Evolutionary conservation across 2,113 vertebrate genomes (phyloP).

Genomic region (Sterrhoptilus dennistouni): DNA sequence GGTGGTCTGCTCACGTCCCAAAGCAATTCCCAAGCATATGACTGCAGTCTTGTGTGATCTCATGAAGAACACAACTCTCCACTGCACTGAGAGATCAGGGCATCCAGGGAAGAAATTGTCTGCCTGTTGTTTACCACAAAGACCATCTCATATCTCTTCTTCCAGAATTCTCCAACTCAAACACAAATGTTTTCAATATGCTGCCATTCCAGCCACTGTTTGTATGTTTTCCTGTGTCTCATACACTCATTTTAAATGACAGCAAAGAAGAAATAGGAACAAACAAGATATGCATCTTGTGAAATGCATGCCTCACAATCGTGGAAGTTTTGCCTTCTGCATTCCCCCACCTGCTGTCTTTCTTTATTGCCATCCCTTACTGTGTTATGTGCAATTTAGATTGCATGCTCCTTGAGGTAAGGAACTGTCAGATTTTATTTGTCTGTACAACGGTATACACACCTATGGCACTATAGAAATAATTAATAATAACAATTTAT

Average conservation of each 20-base stretch:
- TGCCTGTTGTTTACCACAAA: neutral
- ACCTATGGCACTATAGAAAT: neutral
- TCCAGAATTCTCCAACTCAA: neutral
- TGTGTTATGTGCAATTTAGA: conserved; percentile 20
- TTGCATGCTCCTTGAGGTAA: neutral
- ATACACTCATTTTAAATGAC: neutral
- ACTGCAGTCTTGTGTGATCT: neutral
- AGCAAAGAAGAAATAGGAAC: neutral
- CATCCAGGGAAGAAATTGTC: neutral
- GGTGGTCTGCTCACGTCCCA: neutral
- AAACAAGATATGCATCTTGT: neutral
- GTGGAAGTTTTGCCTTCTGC: neutral
- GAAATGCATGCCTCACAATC: neutral
- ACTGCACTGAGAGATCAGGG: neutral
- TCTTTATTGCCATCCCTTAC: conserved; percentile 1
- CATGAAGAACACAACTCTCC: neutral
- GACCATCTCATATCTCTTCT: neutral
- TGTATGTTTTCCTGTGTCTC: neutral
- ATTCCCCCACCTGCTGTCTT: neutral
- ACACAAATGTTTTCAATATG: neutral
- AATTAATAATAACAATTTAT: conserved; percentile 40
- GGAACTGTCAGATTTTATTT: conserved; percentile 10
- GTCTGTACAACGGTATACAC: neutral
- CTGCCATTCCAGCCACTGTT: neutral
- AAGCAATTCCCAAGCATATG: neutral